Conservation (phyloP, 2,888 invertebrate species). For the Agriopis leucophaearia region DNA sequence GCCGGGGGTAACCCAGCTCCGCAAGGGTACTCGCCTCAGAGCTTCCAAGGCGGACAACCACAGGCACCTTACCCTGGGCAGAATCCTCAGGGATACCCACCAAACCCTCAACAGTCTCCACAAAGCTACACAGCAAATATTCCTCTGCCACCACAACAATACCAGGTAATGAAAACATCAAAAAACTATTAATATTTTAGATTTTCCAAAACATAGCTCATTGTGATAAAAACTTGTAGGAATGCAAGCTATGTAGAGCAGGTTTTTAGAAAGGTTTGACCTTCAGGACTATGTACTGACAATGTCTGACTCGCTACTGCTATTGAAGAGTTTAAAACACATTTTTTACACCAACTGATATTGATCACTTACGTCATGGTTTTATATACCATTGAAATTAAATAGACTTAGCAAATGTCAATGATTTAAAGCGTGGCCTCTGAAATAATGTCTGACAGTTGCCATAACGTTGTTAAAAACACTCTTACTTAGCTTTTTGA, state of each 20-base stretch:
- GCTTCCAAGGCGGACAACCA: slow-evolving; percentile 69
- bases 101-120: slow-evolving; percentile 76
- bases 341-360: no score
- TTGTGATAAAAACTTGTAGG: neutral
- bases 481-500: no score
- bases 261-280: slow-evolving; percentile 9
- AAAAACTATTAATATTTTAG: no score
- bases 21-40: slow-evolving; percentile 78
- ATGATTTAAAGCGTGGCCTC: no score
- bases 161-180: slow-evolving; percentile 72
- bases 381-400: no score
- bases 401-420: no score
- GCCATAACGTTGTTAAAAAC: no score
- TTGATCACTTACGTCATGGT: neutral
- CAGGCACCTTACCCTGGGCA: slow-evolving; percentile 71
- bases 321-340: neutral
- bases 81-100: slow-evolving; percentile 73
- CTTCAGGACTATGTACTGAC: neutral
- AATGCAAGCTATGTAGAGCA: neutral
- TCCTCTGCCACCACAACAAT: slow-evolving; percentile 81
- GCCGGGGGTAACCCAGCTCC: slow-evolving; percentile 71
- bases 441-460: no score
- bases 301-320: neutral
- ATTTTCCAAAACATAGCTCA: neutral
- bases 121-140: slow-evolving; percentile 78